Base-by-base conservation (phyloP, 2,113 vertebrate genomes). In the Pteruthius melanotis region DNA sequence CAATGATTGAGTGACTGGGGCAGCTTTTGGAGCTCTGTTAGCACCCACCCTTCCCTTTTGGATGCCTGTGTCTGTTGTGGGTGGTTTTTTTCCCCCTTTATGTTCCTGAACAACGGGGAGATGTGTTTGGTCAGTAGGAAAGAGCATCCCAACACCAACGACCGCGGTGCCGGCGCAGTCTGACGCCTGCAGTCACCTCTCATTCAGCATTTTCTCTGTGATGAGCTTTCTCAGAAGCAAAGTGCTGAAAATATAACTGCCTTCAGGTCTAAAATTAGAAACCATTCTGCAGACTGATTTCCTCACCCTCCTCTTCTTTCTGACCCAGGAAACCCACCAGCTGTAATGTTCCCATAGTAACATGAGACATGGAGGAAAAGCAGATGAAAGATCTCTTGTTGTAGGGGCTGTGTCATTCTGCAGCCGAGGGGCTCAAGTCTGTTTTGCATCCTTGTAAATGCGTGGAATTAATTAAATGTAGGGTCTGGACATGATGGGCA, bases 271-370 rank as follows among this genome's bases (percentile, higher is more conserved):
- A 88, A 90, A 93, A 94, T 94, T 66, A 93, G 94, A 94, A 88
- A 61, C 79, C 83, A 44, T 66, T 86, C 59, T 77, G 52, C 85
- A 89, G 71, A 45, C 31, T 45, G 63, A 12, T 76, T 82, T 87
- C 81, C 81, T 77, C 44, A 81, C 57, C 83, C 23, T 20, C 31
- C 45, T 24, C 53, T 71, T 69, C 63, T 69, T 65, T 60, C 90
- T 81, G 79, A 90, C 83, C 89, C 52, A 54, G 83, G 87, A 84
- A 70, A 94, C 20, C 52, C 54, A 77, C 19, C 42, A 77, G 68
- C 68, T 2, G 4, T 15, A 90, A 47, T 18, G 94, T 97, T 95
- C 95, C 96, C 94, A 97, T 95, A 94, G 96, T 83, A 96, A 97
- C 95, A 39, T 0, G 1, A 42, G 93, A 17, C 69, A 37, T 15